Evolutionary conservation across 2,113 vertebrate genomes (phyloP).

Genomic region (Laticauda laticaudata): DNA sequence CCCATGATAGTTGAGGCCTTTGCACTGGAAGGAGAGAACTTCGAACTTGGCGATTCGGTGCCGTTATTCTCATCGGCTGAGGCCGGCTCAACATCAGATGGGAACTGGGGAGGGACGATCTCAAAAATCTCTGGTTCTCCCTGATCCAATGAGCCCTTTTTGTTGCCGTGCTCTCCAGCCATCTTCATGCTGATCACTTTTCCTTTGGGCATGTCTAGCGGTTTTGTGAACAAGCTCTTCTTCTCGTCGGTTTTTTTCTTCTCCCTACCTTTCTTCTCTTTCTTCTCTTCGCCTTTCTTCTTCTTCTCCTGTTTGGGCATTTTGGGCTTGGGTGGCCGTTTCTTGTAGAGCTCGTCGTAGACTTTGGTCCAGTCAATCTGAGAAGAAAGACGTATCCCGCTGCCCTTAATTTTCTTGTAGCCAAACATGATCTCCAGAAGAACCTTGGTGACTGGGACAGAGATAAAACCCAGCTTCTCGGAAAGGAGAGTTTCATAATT

Average conservation of each 20-base stretch:
- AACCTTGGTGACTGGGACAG: conserved; percentile 40
- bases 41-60: not conserved
- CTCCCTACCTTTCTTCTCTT: not conserved
- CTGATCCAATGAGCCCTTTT: rapidly evolving
- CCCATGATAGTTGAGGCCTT: not conserved
- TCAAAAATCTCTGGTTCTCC: not conserved
- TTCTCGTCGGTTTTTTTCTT: not conserved
- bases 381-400: conserved; percentile 35
- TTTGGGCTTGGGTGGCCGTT: not conserved
- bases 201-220: not conserved
- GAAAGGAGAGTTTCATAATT: conserved; percentile 52
- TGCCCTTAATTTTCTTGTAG: conserved; percentile 56
- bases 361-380: conserved; percentile 41
- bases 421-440: conserved; percentile 55
- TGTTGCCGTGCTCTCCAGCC: not conserved
- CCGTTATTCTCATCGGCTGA: not conserved
- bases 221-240: not conserved
- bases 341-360: not conserved
- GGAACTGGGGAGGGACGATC: not conserved
- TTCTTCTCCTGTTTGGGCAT: not conserved
- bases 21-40: not conserved
- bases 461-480: conserved; percentile 55
- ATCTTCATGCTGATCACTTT: not conserved
- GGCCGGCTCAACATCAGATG: rapidly evolving
- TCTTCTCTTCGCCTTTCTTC: not conserved